Evolutionary conservation across 2,113 vertebrate genomes (phyloP), one percentile per base, ranked within the genome.

Genomic region (Glareola pratincola): DNA sequence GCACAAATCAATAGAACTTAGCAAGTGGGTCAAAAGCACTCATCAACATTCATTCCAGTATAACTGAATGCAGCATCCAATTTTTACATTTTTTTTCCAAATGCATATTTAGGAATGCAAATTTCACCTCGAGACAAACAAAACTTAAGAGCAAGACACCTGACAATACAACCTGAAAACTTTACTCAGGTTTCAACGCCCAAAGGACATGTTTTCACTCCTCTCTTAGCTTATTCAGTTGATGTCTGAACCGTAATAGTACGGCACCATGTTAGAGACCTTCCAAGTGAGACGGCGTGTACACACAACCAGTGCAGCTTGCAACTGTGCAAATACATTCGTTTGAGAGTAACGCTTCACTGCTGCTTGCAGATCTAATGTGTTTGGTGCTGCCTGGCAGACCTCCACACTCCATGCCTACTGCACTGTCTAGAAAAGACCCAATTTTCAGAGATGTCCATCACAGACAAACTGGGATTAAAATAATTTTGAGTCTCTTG

Each of bases 21-120:
- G 43, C 39, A 94, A 89, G 48, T 82, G 79, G 69, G 76, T 93
- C 72, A 95, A 59, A 93, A 94, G 56, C 19, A 48, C 47, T 86
- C 0, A 0, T 66, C 63, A 89, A 27, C 30, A 71, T 73, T 95
- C 60, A 86, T 60, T 60, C 19, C 72, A 88, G 56, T 47, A 92
- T 30, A 94, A 93, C 9, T 5, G 34, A 86, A 3, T 29, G 19
- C 43, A 74, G 60, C 22, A 85, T 68, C 34, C 72, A 67, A 36
- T 7, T 8, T 4, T 14, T 5, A 11, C n/a, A n/a, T 23, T 16
- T 41, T 9, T 67, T 56, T 67, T 63, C 23, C 23, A 79, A 92
- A 60, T 22, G 69, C 2, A 1, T 10, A 59, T 47, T 83, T 80
- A 0, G 0, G 21, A 92, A 76, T 34, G 15, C 50, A 90, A 92